phyloP scores from a whole-genome alignment of 2,797 vertebrate genomes.

The Spatula clypeata region DNA sequence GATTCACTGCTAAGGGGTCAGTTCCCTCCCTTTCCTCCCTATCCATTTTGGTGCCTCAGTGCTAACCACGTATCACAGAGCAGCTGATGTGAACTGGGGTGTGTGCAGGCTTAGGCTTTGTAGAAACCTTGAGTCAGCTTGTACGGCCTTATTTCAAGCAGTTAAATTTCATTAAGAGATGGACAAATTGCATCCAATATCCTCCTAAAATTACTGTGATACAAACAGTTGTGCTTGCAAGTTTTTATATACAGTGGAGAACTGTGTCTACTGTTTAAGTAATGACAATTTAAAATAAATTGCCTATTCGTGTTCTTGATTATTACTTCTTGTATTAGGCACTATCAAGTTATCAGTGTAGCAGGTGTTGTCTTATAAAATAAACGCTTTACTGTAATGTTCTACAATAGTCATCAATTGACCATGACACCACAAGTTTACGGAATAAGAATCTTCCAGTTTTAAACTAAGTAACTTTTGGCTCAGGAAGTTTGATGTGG shows the following conservation, averaged over 20 bases:
- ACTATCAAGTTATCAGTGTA: neutral
- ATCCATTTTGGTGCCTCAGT: neutral
- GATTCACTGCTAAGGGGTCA: neutral
- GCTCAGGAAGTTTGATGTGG: neutral
- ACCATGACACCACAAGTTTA: neutral
- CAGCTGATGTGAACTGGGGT: neutral
- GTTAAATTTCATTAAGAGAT: neutral
- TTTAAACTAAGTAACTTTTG: neutral
- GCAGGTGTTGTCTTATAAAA: neutral
- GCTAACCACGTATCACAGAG: neutral
- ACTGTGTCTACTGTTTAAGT: neutral
- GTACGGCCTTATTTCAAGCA: neutral
- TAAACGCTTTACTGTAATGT: neutral
- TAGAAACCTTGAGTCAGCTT: neutral
- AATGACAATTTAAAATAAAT: slow-evolving; percentile 26
- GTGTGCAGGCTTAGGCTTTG: neutral
- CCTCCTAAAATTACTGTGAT: neutral
- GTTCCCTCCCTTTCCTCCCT: neutral
- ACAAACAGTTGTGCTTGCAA: neutral
- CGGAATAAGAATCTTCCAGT: neutral
- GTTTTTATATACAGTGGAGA: neutral
- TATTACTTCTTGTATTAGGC: neutral
- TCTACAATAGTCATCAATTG: neutral
- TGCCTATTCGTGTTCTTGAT: neutral
- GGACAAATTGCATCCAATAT: neutral